These are phyloP conservation scores for Sebastes trivittatus DNA, from an alignment of 2,797 vertebrate genomes.

Conservation along the genomic window DNA sequence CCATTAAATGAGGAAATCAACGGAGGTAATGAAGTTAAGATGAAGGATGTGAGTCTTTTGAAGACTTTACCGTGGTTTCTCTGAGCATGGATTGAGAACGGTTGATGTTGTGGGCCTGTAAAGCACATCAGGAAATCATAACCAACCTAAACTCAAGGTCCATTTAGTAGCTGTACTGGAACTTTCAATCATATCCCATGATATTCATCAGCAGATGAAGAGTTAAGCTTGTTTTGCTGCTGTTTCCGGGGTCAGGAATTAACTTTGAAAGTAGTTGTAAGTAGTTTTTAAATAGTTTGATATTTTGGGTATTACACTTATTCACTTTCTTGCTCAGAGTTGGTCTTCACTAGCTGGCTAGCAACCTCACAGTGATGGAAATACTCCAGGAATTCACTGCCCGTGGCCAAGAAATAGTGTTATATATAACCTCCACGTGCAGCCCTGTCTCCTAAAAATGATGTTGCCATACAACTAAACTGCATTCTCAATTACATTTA, in stretches of 20 bases:
- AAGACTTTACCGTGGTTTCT: not conserved
- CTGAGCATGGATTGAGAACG: not conserved
- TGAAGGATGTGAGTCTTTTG: not conserved
- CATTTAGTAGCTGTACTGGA: not conserved
- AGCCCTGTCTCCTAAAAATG: not conserved
- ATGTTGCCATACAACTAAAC: too few species aligned
- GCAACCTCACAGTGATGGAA: not conserved
- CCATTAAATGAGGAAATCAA: not conserved
- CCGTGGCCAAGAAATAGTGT: not conserved
- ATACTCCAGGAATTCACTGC: not conserved
- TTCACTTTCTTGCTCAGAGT: not conserved
- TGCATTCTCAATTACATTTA: too few species aligned
- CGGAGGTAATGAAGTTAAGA: not conserved
- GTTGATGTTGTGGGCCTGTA: not conserved
- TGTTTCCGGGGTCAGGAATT: not conserved
- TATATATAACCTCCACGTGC: not conserved
- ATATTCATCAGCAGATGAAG: not conserved
- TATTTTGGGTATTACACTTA: not conserved
- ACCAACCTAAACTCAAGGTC: not conserved
- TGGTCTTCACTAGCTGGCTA: not conserved
- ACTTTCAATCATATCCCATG: not conserved
- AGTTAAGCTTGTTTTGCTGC: not conserved
- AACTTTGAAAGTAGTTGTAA: not conserved
- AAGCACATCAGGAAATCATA: not conserved
- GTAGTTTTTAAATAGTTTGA: not conserved